Base-by-base conservation (phyloP, 1,140 invertebrate genomes). In the Drosophila sproati region DNA sequence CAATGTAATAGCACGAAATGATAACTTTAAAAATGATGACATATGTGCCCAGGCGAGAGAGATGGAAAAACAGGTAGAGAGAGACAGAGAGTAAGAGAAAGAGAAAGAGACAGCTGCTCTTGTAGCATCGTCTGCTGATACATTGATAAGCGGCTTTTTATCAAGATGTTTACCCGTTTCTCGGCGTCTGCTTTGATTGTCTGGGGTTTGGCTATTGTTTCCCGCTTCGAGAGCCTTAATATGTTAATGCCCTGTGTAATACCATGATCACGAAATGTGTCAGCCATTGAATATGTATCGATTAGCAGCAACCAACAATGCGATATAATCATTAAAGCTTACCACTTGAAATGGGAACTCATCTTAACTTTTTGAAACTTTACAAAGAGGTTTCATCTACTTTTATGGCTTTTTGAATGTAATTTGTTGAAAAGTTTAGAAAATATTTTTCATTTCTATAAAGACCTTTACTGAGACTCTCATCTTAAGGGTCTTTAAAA, bases 11-110 rank as follows among this genome's bases (percentile, higher is more conserved):
- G 50, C 50, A 32, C 20, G 2, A 48, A 48, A 50, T 50, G 34
- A 20, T 60, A 56, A 51, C 35, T 71, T 48, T n/a, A 59, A 68
- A 31, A 50, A 68, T 50, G 43, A 32, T 34, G n/a, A 61, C 10
- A 45, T 29, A n/a, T 60, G 41, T 57, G 5, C 2, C 20, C 20
- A 20, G 20, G 20, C 20, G 20, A 20, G 20, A 20, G 20, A 20
- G 20, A 20, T 20, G 20, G 20, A 32, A 20, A 4, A 12, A n/a
- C 1, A 10, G 52, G 34, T 5, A 31, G 6, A 12, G 41, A 8
- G n/a, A 43, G 20, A 45, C 6, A 5, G 5, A 28, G 5, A 3
- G 51, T 2, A 4, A 35, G 51, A 6, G 55, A 10, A 29, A 29
- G 20, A 28, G 10, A 12, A 12, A 1, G 29, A 12, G 51, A 7